phyloP scores from a whole-genome alignment of 2,113 vertebrate genomes.

The Isichthys henryi region DNA sequence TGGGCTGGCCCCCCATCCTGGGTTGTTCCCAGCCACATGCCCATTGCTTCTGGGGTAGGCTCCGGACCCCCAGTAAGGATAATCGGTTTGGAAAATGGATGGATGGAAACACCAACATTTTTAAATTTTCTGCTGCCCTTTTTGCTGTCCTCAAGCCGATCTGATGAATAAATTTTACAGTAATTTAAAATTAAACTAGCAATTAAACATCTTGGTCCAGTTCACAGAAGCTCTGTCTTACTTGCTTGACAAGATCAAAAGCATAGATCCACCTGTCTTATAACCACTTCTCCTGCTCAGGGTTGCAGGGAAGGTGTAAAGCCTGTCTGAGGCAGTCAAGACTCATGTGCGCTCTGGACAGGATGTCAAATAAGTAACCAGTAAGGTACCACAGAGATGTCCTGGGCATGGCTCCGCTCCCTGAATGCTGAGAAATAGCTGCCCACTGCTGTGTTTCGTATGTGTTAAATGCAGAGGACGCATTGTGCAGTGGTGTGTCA shows the following conservation, averaged over 20 bases:
- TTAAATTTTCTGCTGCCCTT: neutral
- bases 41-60: too few species aligned
- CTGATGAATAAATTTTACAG: neutral
- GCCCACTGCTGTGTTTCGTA: neutral
- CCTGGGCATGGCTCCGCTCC: too few species aligned
- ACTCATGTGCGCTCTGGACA: neutral
- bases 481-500: neutral
- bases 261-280: constrained; percentile 22
- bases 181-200: constrained; percentile 28
- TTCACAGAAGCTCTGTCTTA: constrained; percentile 34
- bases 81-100: too few species aligned
- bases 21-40: too few species aligned
- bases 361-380: neutral
- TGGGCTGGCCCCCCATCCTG: too few species aligned
- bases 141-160: neutral
- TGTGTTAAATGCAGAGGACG: neutral
- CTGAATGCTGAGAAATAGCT: neutral
- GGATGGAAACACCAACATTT: too few species aligned
- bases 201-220: constrained; percentile 25
- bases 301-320: neutral
- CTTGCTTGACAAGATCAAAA: constrained; percentile 49
- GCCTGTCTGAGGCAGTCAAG: neutral
- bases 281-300: neutral
- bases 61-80: too few species aligned
- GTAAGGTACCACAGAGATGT: neutral